These are phyloP conservation scores for Drosophila nasuta DNA, from an alignment of 1,140 invertebrate genomes.

Conservation along the genomic window DNA sequence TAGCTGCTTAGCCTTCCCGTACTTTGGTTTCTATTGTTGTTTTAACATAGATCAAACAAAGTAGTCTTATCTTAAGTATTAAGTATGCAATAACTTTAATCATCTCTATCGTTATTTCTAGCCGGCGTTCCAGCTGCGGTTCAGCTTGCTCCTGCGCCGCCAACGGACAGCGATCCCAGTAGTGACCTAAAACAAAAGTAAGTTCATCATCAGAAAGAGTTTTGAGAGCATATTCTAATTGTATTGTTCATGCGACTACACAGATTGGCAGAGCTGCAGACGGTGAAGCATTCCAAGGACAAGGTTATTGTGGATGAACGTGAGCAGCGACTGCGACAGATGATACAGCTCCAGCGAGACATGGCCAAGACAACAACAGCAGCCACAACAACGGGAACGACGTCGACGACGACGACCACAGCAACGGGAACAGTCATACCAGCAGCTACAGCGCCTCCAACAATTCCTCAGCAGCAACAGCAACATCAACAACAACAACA, in stretches of 20 bases:
- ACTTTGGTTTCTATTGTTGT: no score
- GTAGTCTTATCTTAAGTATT: no score
- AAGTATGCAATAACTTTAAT: not conserved
- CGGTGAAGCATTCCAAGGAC: conserved; percentile 90
- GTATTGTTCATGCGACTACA: not conserved
- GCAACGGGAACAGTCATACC: conserved; percentile 88
- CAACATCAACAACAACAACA: conserved; percentile 86
- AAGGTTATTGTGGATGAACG: conserved; percentile 90
- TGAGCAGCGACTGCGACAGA: conserved; percentile 90
- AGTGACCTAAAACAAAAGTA: conserved; percentile 79
- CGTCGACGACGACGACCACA: conserved; percentile 86
- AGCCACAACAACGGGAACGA: conserved; percentile 88
- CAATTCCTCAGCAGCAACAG: conserved; percentile 88
- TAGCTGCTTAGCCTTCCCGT: no score
- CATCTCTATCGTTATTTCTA: not conserved
- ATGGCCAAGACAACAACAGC: conserved; percentile 89
- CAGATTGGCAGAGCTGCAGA: conserved; percentile 90
- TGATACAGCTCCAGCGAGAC: conserved; percentile 90
- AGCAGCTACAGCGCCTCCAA: conserved; percentile 87
- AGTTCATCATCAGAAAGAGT: conserved; percentile 10
- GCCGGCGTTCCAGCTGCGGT: conserved; percentile 12
- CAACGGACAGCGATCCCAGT: conserved; percentile 18
- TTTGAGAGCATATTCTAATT: not conserved
- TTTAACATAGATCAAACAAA: no score
- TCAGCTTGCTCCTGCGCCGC: not conserved